Base-by-base conservation (phyloP, 2,113 vertebrate species). In the Xyrauchen texanus region DNA sequence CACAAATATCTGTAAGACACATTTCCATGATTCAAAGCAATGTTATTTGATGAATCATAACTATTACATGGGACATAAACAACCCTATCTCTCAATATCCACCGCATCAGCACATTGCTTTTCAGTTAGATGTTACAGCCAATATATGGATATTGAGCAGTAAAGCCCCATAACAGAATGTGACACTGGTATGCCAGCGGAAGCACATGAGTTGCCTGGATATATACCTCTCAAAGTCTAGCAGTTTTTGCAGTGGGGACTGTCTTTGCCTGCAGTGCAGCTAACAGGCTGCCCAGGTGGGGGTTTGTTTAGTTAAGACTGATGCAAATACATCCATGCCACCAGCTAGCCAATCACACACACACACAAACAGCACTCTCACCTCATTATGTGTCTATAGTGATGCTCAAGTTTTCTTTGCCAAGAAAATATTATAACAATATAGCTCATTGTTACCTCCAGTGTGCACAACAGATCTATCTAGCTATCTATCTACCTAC, bases 281-380 rank as follows among this genome's bases (percentile, higher is more conserved):
- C 68, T 76, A 70, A 76, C 76, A 79, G 16, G 15, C 73, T 62
- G 60, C 47, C 47, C 12, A 65, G 42, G 78, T 70, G 70, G 72
- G 60, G 62, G n/a, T 68, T 85, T 72, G 70, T 72, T 75, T 78
- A 73, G 84, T 70, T 81, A 62, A 76, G 76, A 72, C 66, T 78
- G 65, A 63, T 81, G 53, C 63, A 46, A 16, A 64, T 12, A 76
- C 60, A 21, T 62, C 15, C 58, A 68, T 58, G 34, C 73, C 60
- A 79, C 34, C 67, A 77, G 80, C 45, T 42, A 65, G 16, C 21
- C 53, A 75, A 45, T 16, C 70, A 12, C 21, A 34, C 49, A 76
- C 49, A 16, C 58, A 61, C 12, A 34, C 9, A 8, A 7, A 21
- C 66, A 62, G 11, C 74, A 1, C 3, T 34, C 21, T 34, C 21